Evolutionary conservation across 2,888 invertebrate genomes (phyloP).

Genomic region (Cheilosia variabilis): DNA sequence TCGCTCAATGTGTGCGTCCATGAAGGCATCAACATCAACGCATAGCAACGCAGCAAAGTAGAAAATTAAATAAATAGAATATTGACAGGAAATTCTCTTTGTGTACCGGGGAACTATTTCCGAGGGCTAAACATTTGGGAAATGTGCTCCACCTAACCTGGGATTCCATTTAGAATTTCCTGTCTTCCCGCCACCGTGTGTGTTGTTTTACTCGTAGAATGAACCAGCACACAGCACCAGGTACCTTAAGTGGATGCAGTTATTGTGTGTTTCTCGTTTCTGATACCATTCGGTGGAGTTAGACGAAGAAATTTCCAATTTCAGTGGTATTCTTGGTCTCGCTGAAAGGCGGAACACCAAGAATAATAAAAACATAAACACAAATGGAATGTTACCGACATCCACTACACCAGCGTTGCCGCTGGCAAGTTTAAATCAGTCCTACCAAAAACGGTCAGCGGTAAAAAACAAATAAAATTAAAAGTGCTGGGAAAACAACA

Average conservation of each 20-base stretch:
- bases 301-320: slow-evolving; percentile 20
- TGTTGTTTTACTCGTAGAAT: neutral
- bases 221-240: neutral
- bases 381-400: slow-evolving; percentile 6
- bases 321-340: neutral
- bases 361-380: slow-evolving; percentile 25
- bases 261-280: neutral
- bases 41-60: slow-evolving; percentile 30
- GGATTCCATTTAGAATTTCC: slow-evolving; percentile 45
- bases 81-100: slow-evolving; percentile 52
- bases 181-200: neutral
- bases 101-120: slow-evolving; percentile 52
- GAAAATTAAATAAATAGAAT: slow-evolving; percentile 30
- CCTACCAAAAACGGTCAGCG: no score
- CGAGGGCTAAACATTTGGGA: slow-evolving; percentile 57
- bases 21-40: slow-evolving; percentile 6
- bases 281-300: neutral
- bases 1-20: neutral
- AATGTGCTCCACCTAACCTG: slow-evolving; percentile 48
- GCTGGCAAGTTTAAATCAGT: no score
- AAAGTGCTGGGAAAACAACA: no score
- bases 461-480: no score
- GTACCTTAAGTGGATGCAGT: neutral
- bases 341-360: slow-evolving; percentile 17
- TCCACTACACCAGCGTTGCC: neutral